A percentile compares a stretch with the other conserved stretches of the same genome.
These are phyloP conservation scores for Cryptoprocta ferox DNA, from an alignment of 2,797 vertebrate genomes.

Conservation along the genomic window DNA sequence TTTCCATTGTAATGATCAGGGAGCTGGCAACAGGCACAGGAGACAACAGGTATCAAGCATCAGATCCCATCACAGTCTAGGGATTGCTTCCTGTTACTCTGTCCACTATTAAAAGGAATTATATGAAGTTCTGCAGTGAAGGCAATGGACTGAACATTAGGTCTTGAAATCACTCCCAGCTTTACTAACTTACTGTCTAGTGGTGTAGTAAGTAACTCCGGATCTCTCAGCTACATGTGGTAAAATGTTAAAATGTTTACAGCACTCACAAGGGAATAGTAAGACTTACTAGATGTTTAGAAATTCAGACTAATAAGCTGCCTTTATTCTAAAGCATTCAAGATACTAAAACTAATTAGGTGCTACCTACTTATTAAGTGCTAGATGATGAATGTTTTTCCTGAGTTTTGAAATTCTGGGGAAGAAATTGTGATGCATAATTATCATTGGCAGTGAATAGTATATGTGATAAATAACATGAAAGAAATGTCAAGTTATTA, in stretches of 20 bases:
- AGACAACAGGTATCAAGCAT: not conserved
- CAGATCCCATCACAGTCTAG: not conserved
- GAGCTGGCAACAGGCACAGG: rapidly evolving
- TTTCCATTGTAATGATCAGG: not conserved
- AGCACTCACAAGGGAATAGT: not conserved
- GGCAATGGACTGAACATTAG: not conserved
- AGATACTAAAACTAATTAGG: constrained; percentile 53
- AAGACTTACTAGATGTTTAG: constrained; percentile 1
- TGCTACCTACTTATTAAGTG: constrained; percentile 60
- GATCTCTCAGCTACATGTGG: not conserved
- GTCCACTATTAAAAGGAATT: not conserved
- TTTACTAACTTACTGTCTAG: not conserved
- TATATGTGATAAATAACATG: not conserved
- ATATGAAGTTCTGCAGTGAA: not conserved
- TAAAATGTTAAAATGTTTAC: constrained; percentile 17
- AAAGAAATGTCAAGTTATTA: not conserved
- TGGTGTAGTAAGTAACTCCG: not conserved
- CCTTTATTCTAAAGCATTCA: constrained; percentile 42
- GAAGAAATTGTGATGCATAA: not conserved
- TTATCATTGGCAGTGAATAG: constrained; percentile 7
- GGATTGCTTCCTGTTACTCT: not conserved
- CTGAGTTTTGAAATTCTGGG: constrained; percentile 43
- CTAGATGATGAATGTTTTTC: constrained; percentile 46
- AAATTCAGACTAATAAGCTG: constrained; percentile 52
- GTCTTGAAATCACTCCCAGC: not conserved